A percentile compares a stretch with the other conserved stretches of the same genome.
These are phyloP conservation scores for Elachura formosa DNA, from an alignment of 2,113 vertebrate genomes.

Conservation along the genomic window DNA sequence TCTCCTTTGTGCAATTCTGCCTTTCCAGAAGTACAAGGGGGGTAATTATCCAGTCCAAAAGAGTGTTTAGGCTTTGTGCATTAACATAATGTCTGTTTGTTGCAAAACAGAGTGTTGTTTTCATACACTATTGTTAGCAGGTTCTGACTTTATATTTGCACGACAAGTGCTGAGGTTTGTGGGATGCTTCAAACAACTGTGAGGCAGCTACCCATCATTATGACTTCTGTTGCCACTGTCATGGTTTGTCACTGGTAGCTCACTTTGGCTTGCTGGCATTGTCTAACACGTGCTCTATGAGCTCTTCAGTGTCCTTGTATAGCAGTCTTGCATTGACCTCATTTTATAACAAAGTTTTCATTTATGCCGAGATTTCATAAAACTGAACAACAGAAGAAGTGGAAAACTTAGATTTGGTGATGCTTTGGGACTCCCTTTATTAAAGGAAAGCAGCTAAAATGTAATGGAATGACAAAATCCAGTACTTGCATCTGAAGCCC, in stretches of 20 bases:
- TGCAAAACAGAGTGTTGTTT: neutral
- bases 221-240: neutral
- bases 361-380: neutral
- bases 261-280: neutral
- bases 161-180: neutral
- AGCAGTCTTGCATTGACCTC: neutral
- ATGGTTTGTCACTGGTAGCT: neutral
- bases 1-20: neutral
- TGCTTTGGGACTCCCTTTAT: neutral
- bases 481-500: neutral
- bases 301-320: neutral
- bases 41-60: neutral
- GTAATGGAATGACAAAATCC: neutral
- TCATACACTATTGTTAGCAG: neutral
- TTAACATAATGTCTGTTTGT: neutral
- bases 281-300: neutral
- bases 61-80: neutral
- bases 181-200: neutral
- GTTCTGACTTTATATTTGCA: neutral
- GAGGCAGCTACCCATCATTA: neutral
- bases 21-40: neutral
- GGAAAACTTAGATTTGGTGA: neutral
- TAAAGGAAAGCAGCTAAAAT: neutral
- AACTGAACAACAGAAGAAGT: neutral
- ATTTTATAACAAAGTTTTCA: neutral